Percentiles rank a stretch among this genome's conserved stretches.
Conservation (phyloP, 1,140 invertebrate genomes). For the Drosophila lacteicornis region DNA sequence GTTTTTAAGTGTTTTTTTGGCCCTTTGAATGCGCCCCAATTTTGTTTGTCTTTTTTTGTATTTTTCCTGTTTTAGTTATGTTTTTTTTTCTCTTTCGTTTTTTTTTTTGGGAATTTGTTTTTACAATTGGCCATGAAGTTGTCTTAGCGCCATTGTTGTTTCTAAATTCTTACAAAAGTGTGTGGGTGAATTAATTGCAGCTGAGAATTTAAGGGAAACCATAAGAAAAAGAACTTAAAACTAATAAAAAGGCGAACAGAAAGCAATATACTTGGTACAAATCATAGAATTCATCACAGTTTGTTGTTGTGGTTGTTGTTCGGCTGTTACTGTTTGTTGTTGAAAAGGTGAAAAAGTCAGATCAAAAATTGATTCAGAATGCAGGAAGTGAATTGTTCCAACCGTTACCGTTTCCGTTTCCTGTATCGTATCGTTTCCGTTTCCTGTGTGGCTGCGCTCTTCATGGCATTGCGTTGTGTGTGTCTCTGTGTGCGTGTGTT, state of each 20-base stretch:
- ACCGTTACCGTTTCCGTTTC: conserved; percentile 22
- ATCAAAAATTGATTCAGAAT: conserved; percentile 52
- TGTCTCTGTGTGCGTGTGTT: conserved; percentile 9
- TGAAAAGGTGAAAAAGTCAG: conserved; percentile 28
- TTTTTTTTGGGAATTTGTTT: conserved; percentile 39
- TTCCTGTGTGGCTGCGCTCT: conserved; percentile 40
- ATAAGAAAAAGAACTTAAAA: conserved; percentile 11
- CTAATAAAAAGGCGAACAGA: not conserved
- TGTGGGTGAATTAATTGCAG: conserved; percentile 19
- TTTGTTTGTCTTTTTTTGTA: conserved; percentile 34
- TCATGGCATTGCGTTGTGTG: conserved; percentile 57
- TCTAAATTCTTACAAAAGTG: conserved; percentile 44
- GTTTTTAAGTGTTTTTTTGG: conserved; percentile 31
- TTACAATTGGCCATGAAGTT: conserved; percentile 65
- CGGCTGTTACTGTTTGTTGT: conserved; percentile 53
- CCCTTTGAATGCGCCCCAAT: conserved; percentile 36
- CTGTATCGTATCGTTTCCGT: conserved; percentile 19
- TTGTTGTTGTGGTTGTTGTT: conserved; percentile 70
- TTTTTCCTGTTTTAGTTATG: conserved; percentile 24
- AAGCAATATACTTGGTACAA: conserved; percentile 37
- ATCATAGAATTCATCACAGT: conserved; percentile 77
- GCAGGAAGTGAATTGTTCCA: conserved; percentile 24
- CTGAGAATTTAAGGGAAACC: conserved; percentile 13
- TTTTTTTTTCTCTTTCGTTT: conserved; percentile 22
- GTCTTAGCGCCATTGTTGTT: conserved; percentile 48